These are phyloP conservation scores for Leucophora obtusa DNA, from an alignment of 2,888 invertebrate species.

Conservation along the genomic window DNA sequence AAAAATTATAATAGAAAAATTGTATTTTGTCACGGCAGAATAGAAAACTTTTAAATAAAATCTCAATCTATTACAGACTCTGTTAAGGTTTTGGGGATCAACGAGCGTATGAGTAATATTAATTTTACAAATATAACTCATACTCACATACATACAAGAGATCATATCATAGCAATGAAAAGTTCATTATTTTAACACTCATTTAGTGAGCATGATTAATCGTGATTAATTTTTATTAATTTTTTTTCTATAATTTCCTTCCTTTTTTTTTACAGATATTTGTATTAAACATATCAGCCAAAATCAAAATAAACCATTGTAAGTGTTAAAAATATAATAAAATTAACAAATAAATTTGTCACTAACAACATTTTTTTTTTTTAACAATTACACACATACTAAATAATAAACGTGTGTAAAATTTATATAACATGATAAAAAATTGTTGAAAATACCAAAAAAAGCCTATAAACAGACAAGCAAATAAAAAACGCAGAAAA, in stretches of 20 bases:
- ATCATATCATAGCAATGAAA: too few relatives aligned
- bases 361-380: constrained; percentile 11
- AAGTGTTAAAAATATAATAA: constrained; percentile 7
- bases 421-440: constrained; percentile 43
- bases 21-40: too few relatives aligned
- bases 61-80: too few relatives aligned
- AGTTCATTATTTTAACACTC: too few relatives aligned
- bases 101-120: too few relatives aligned
- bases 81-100: too few relatives aligned
- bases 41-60: too few relatives aligned
- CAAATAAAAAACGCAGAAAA: constrained; percentile 23
- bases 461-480: constrained; percentile 17
- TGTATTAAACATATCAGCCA: background rate
- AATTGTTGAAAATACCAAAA: constrained; percentile 3
- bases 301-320: constrained; percentile 1
- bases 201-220: background rate
- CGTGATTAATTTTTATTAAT: background rate
- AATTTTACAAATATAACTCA: too few relatives aligned
- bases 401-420: constrained; percentile 18
- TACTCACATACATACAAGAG: too few relatives aligned
- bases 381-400: constrained; percentile 4
- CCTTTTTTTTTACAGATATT: background rate
- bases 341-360: constrained; percentile 43
- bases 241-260: background rate
- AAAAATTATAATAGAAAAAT: too few relatives aligned